Base-by-base conservation (phyloP, 2,113 vertebrate genomes). In the Pseudopodoces humilis region DNA sequence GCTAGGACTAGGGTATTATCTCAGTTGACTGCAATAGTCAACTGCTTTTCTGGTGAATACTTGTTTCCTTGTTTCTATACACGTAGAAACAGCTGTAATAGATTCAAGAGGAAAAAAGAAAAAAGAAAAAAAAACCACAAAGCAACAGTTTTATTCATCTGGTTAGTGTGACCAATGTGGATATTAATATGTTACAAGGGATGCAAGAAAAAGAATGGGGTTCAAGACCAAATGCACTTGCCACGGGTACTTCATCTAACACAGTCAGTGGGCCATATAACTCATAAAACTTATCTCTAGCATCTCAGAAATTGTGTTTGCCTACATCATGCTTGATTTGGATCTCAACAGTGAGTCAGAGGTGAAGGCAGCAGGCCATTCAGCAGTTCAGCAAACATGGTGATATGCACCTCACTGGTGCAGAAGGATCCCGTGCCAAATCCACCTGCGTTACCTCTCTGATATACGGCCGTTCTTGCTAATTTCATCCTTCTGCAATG, bases 391-490 rank as follows among this genome's bases (percentile, higher is more conserved):
- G 72, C 23, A 64, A 68, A 7, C 8, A 65, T 16, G 37, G 46
- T 31, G 11, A 4, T 33, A 18, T 21, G 16, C 23, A 64, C 17
- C 41, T 22, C 47, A 20, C 35, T 27, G 31, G 10, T 81, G 37
- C 50, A 63, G 17, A 43, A 44, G 33, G 43, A 47, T 60, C 27
- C 56, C 4, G 0, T 2, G 6, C 52, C 39, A 67, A 77, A 88
- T 77, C 25, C 43, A 71, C 21, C 72, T 21, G 3, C 2, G 0
- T 43, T 58, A 22, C 20, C 76, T 65, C 63, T 77, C 53, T 2
- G 1, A 27, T 3, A 2, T 15, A 31, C 0, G 0, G 67, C 31
- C 19, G 8, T 23, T 10, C n/a, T 58, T 58, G 22, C 71, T 83
- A 17, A 86, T 21, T 75, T 77, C 4, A 3, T 50, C 84, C 27